These are phyloP conservation scores for Drosophila vallismaia DNA, from an alignment of 2,888 invertebrate genomes.

Conservation along the genomic window DNA sequence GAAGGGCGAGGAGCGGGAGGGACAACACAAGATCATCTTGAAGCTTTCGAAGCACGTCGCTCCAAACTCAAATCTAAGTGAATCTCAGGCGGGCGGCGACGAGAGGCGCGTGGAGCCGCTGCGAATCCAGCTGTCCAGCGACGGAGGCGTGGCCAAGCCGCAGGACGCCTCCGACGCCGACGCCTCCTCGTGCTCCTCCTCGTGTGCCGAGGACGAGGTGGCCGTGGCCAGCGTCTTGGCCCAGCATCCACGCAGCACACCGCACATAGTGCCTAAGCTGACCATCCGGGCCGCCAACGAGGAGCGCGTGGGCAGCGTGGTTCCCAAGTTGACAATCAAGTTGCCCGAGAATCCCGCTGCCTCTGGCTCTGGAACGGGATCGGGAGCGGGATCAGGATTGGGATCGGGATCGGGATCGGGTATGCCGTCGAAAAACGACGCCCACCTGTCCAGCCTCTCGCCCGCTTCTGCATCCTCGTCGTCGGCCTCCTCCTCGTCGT, in stretches of 20 bases:
- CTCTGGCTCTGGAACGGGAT: conserved; percentile 61
- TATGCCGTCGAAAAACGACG: conserved; percentile 85
- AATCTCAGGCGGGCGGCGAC: conserved; percentile 65
- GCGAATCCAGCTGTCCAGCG: conserved; percentile 81
- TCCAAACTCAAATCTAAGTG: conserved; percentile 39
- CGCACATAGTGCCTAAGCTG: conserved; percentile 83
- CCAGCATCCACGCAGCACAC: conserved; percentile 55
- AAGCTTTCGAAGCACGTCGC: conserved; percentile 61
- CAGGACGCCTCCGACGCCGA: conserved; percentile 63
- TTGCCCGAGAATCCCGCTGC: conserved; percentile 70
- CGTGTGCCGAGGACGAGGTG: conserved; percentile 68
- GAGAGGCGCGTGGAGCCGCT: conserved; percentile 83
- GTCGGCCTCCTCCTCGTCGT: conserved; percentile 82
- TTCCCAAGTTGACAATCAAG: conserved; percentile 83
- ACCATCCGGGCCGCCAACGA: conserved; percentile 82
- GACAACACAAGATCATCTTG: conserved; percentile 70
- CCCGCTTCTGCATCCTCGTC: conserved; percentile 71
- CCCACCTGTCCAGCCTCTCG: conserved; percentile 78
- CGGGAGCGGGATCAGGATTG: conserved; percentile 59
- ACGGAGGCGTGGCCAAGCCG: conserved; percentile 53
- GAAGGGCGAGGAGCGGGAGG: conserved; percentile 57
- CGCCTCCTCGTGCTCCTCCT: conserved; percentile 76
- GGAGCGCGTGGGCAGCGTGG: conserved; percentile 78
- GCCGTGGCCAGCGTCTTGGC: conserved; percentile 40
- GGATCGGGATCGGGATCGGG: conserved; percentile 79